These are phyloP conservation scores for Myotis yumanensis DNA, from an alignment of 2,113 vertebrate species.

Conservation along the genomic window DNA sequence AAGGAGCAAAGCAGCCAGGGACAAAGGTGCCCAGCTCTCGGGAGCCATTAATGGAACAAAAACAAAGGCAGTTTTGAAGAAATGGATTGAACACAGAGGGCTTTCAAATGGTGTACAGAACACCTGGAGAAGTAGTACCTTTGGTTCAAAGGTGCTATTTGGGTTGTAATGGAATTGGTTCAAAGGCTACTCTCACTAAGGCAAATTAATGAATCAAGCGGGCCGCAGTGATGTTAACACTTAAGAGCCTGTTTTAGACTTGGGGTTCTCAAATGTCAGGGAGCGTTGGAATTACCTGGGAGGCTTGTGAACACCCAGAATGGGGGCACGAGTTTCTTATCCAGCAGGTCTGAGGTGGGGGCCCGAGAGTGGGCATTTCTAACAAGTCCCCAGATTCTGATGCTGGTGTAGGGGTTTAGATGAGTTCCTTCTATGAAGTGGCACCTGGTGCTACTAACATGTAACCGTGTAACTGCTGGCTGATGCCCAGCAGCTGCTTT, in stretches of 20 bases:
- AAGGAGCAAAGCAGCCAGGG: not conserved
- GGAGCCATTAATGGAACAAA: slow-evolving; percentile 59
- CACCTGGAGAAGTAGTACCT: not conserved
- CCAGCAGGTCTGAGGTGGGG: not conserved
- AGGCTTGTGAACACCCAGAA: not conserved
- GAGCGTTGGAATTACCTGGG: not conserved
- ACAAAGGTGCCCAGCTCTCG: slow-evolving; percentile 64
- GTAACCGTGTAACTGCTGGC: fast-evolving
- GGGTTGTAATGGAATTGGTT: not conserved
- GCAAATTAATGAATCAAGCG: not conserved
- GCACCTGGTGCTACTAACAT: fast-evolving
- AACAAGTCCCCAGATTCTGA: not conserved
- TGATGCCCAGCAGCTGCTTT: not conserved
- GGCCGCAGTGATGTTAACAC: not conserved
- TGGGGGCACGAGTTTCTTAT: not conserved
- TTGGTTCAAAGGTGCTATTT: not conserved
- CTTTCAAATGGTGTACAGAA: slow-evolving; percentile 16
- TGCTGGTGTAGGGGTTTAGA: not conserved
- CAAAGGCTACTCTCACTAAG: not conserved
- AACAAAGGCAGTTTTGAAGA: not conserved
- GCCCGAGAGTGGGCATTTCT: not conserved
- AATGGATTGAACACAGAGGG: slow-evolving; percentile 32
- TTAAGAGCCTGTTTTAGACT: fast-evolving
- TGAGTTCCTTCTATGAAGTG: not conserved
- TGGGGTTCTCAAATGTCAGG: not conserved